Evolutionary conservation across 2,797 vertebrate genomes (phyloP).

Genomic region (Lycodopsis pacificus): DNA sequence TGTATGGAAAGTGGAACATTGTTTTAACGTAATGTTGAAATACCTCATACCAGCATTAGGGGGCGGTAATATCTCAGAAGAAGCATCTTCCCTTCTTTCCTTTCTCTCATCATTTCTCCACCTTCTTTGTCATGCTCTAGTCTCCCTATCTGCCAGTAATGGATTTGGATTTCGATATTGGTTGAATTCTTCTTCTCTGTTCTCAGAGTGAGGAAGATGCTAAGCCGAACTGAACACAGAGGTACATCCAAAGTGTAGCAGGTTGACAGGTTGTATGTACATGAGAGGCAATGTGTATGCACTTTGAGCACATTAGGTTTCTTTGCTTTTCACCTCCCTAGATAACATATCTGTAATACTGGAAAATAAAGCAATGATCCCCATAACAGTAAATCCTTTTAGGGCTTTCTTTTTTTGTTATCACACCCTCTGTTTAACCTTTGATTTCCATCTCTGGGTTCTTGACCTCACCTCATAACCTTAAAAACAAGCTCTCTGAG

Average conservation of each 20-base stretch:
- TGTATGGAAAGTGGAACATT: not conserved
- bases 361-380: conserved; percentile 6
- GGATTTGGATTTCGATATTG: conserved; percentile 11
- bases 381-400: conserved; percentile 4
- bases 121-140: not conserved
- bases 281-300: not conserved
- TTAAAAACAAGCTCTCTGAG: conserved; percentile 27
- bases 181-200: not conserved
- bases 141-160: not conserved
- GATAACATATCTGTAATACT: not conserved
- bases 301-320: not conserved
- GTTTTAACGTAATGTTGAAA: conserved; percentile 9
- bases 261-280: not conserved
- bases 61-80: conserved; percentile 66
- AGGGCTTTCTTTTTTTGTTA: not conserved
- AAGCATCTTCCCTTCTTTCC: not conserved
- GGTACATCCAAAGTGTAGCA: conserved; percentile 19
- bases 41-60: conserved; percentile 57
- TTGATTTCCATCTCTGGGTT: conserved; percentile 29
- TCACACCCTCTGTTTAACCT: conserved; percentile 41
- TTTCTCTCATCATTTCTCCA: not conserved
- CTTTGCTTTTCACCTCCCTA: not conserved
- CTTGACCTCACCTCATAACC: conserved; percentile 36
- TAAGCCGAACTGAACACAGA: conserved; percentile 60
- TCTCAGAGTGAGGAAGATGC: conserved; percentile 47